Evolutionary conservation across 2,888 invertebrate species (phyloP).

Genomic region (Drosophila fulvimacula): DNA sequence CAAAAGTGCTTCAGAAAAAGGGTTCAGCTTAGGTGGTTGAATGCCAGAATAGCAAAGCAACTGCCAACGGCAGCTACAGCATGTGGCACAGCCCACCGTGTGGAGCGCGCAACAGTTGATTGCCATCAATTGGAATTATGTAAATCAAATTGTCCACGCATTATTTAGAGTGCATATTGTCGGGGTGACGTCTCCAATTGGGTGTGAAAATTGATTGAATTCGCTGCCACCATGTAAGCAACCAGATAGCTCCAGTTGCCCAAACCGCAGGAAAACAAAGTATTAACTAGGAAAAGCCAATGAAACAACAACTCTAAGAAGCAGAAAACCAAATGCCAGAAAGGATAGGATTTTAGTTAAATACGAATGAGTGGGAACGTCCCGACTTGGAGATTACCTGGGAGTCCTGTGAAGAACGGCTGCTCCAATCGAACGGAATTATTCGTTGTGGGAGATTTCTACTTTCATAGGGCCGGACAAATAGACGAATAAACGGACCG

Average conservation of each 20-base stretch:
- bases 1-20: constrained; percentile 47
- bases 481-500: too few species aligned
- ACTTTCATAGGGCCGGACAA: too few species aligned
- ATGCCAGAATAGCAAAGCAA: constrained; percentile 4
- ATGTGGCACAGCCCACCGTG: not conserved
- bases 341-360: not conserved
- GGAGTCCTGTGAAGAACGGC: too few species aligned
- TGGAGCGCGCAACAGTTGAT: constrained; percentile 70
- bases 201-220: constrained; percentile 54
- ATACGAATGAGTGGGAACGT: not conserved
- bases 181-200: constrained; percentile 51
- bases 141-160: constrained; percentile 73
- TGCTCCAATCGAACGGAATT: too few species aligned
- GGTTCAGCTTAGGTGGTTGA: constrained; percentile 22
- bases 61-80: not conserved
- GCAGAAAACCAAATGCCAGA: not conserved
- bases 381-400: not conserved
- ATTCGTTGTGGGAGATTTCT: too few species aligned
- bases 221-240: constrained; percentile 13
- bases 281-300: not conserved
- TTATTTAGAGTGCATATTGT: constrained; percentile 57
- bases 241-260: constrained; percentile 7
- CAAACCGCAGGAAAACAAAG: constrained; percentile 21
- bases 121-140: constrained; percentile 73
- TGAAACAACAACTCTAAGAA: not conserved